A percentile compares a stretch with the other conserved stretches of the same genome.
These are phyloP conservation scores for Leucoraja ocellata DNA, from an alignment of 2,797 vertebrate species.

Conservation along the genomic window DNA sequence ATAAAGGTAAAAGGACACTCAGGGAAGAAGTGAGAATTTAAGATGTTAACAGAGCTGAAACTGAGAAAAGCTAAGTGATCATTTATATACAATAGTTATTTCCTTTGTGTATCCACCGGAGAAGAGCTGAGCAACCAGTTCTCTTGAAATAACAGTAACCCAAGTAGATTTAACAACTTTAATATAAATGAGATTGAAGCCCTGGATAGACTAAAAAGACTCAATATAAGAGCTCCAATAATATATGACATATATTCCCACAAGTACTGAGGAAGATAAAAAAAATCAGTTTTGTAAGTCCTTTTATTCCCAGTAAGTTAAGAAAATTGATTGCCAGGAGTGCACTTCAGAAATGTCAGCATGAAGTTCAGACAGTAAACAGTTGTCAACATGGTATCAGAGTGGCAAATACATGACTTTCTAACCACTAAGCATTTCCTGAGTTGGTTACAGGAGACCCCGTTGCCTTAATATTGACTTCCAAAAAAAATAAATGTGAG, in stretches of 20 bases:
- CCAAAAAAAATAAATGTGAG: neutral
- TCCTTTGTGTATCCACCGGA: neutral
- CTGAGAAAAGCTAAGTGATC: neutral
- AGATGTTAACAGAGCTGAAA: neutral
- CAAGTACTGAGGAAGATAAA: neutral
- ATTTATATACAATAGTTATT: neutral
- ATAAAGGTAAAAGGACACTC: neutral
- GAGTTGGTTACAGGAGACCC: neutral
- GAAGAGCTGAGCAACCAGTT: neutral
- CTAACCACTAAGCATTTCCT: neutral
- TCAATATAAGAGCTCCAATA: neutral
- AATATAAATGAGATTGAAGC: slow-evolving; percentile 12
- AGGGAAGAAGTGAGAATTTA: neutral
- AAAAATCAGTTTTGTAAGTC: neutral
- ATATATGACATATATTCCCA: neutral
- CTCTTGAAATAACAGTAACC: neutral
- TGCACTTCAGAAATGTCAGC: neutral
- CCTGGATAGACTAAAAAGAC: neutral
- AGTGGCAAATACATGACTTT: neutral
- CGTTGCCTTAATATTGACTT: neutral
- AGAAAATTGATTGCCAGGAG: neutral
- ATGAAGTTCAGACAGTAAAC: neutral
- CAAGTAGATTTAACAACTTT: neutral
- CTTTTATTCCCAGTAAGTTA: neutral
- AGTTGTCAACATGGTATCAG: neutral